Evolutionary conservation across 2,888 invertebrate genomes (phyloP), one percentile per base, ranked within the genome.

Genomic region (Agonopterix alstromeriana): DNA sequence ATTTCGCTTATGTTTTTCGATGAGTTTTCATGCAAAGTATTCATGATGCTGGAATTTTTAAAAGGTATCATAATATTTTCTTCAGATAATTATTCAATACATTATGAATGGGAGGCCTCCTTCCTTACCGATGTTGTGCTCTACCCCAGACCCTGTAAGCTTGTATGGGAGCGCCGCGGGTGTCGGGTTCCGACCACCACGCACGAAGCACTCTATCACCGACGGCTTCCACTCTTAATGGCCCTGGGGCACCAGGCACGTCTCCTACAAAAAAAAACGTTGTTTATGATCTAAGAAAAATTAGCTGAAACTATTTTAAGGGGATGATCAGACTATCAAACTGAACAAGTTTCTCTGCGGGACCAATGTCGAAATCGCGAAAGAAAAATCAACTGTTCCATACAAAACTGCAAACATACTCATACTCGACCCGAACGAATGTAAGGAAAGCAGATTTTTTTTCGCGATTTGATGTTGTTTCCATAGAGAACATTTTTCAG

Each of bases 161-260:
- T 8, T 90, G 84, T 7, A 96, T 90, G n/a, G 91, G 85, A 0
- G 94, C 93, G 0, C 97, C 97, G 67, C 95, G 94, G 10, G 93
- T 92, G 54, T 90, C 90, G 0, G 97, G 93, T 8, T 94, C 91
- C 42, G 92, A 89, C 98, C 98, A 98, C 65, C 92, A 92, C 0
- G 97, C 92, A 66, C 95, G 94, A 63, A 94, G 93, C 14, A 94
- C 90, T 14, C 93, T 92, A 14, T 92, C 92, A 14, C 93, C 92
- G 9, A 96, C 90, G 49, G 93, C 93, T 51, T 93, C 92, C n/a
- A 95, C 91, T 9, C 90, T 86, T 0, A 97, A 94, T 4, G 90
- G 88, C 0, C 95, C 95, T 0, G 97, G 97, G 1, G 92, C 85
- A 42, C 94, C 93, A 0, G 97, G 98, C 10, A 93, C 90, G 68